Evolutionary conservation across 2,888 invertebrate species (phyloP).

Genomic region (Lithosia quadra): DNA sequence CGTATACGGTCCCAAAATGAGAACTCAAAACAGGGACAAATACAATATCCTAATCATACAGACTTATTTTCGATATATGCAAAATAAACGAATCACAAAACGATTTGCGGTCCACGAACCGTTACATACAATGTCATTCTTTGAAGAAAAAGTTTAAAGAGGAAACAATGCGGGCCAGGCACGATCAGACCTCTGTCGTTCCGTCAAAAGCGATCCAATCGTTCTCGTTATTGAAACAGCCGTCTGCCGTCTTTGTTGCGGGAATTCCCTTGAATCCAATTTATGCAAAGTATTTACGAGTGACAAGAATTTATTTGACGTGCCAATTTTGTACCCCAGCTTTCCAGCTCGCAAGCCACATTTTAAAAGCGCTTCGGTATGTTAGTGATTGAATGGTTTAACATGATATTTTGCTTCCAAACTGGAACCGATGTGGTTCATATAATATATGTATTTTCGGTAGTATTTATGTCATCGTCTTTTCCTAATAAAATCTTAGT

Average conservation of each 20-base stretch:
- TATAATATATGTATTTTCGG: background rate
- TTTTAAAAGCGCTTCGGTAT: conserved; percentile 63
- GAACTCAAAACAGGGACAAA: background rate
- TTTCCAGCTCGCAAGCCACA: conserved; percentile 57
- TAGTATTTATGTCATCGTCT: background rate
- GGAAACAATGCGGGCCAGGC: conserved; percentile 56
- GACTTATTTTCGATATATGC: conserved; percentile 62
- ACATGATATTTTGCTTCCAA: conserved; percentile 58
- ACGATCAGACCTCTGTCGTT: conserved; percentile 68
- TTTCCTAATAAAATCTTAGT: background rate
- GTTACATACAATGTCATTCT: conserved; percentile 50
- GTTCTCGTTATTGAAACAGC: conserved; percentile 79
- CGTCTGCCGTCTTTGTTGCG: conserved; percentile 80
- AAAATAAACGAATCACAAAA: conserved; percentile 60
- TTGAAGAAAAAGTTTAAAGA: conserved; percentile 55
- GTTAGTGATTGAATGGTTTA: conserved; percentile 65
- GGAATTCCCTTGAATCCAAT: conserved; percentile 79
- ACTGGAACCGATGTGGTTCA: conserved; percentile 33
- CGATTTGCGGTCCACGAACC: conserved; percentile 57
- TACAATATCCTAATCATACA: conserved; percentile 38
- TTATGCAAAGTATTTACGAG: conserved; percentile 84
- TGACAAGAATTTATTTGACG: conserved; percentile 83
- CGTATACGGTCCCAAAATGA: background rate
- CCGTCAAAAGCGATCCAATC: conserved; percentile 81
- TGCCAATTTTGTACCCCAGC: conserved; percentile 73